These are phyloP conservation scores for Drosophila sp. DNA, from an alignment of 1,140 invertebrate genomes.

Conservation along the genomic window DNA sequence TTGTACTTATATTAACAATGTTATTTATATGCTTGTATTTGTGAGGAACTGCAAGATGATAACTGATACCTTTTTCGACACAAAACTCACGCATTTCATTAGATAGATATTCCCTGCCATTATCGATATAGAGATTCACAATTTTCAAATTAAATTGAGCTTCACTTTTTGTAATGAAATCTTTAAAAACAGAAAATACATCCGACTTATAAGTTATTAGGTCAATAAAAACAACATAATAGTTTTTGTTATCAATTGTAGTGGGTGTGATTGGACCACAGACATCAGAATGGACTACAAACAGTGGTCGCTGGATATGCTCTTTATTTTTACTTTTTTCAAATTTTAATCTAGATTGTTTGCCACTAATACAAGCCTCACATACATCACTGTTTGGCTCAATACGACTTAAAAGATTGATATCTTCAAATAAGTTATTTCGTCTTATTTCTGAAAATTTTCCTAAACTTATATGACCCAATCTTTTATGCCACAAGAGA, in stretches of 20 bases:
- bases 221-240: constrained; percentile 36
- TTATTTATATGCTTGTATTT: too few species aligned
- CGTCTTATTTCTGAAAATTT: constrained; percentile 21
- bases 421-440: constrained; percentile 22
- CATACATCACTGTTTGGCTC: constrained; percentile 69
- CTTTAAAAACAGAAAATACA: constrained; percentile 76
- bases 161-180: constrained; percentile 58
- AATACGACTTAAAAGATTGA: constrained; percentile 14
- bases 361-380: constrained; percentile 83
- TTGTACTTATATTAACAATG: too few species aligned
- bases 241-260: constrained; percentile 15
- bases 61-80: constrained; percentile 21
- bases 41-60: constrained; percentile 8
- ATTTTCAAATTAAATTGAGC: constrained; percentile 72
- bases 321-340: constrained; percentile 66
- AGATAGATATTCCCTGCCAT: constrained; percentile 24
- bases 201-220: constrained; percentile 71
- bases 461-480: constrained; percentile 10
- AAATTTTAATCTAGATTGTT: constrained; percentile 83
- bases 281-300: constrained; percentile 83
- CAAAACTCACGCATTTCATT: constrained; percentile 20
- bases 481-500: constrained; percentile 20
- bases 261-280: constrained; percentile 81
- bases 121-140: constrained; percentile 64
- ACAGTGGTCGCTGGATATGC: constrained; percentile 74